Conservation (phyloP, 2,113 vertebrate genomes). For the Emydocephalus ijimae region DNA sequence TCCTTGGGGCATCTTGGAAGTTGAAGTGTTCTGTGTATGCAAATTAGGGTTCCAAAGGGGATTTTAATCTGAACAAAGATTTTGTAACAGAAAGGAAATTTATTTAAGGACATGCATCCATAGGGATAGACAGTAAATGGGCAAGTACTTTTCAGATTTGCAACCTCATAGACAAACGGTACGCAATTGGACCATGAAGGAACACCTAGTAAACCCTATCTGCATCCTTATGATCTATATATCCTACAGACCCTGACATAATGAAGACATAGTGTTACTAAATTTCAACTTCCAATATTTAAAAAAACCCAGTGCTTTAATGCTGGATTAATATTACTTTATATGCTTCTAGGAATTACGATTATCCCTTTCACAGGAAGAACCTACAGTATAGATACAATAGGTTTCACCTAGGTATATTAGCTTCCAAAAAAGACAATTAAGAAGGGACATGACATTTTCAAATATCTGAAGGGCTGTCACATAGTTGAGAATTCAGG, state of each 20-base stretch:
- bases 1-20: not conserved
- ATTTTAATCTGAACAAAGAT: not conserved
- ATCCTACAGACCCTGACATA: not conserved
- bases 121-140: not conserved
- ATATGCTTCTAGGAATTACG: slow-evolving; percentile 35
- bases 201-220: not conserved
- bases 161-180: not conserved
- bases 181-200: not conserved
- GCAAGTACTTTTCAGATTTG: not conserved
- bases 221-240: not conserved
- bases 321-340: slow-evolving; percentile 10
- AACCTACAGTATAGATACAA: not conserved
- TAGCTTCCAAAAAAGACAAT: not conserved
- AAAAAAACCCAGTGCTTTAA: slow-evolving; percentile 1
- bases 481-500: not conserved
- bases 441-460: not conserved
- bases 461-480: not conserved
- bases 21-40: not conserved
- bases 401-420: not conserved
- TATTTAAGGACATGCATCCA: not conserved
- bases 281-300: not conserved
- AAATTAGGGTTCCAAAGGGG: not conserved
- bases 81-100: not conserved
- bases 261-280: not conserved
- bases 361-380: not conserved